Percentiles rank a stretch among this genome's conserved stretches.
phyloP scores from a whole-genome alignment of 2,113 vertebrate genomes.

The Hypocryptadius cinnamomeus region DNA sequence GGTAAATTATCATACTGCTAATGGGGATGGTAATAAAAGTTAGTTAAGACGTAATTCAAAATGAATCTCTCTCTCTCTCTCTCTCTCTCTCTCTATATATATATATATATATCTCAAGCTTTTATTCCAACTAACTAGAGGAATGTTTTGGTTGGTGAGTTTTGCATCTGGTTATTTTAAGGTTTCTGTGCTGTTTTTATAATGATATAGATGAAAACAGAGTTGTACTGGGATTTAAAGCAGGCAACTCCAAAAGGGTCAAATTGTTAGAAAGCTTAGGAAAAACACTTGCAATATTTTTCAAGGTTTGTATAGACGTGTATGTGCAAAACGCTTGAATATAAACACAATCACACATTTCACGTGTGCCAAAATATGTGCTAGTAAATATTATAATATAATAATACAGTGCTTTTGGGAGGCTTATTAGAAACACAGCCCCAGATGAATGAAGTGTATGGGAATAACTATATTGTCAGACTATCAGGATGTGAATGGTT shows the following conservation, averaged over 20 bases:
- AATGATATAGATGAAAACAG: neutral
- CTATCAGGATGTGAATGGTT: neutral
- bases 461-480: neutral
- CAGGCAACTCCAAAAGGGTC: neutral
- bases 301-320: neutral
- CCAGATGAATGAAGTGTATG: neutral
- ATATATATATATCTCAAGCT: neutral
- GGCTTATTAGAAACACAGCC: neutral
- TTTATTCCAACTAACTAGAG: neutral
- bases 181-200: neutral
- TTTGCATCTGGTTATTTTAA: neutral
- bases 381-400: conserved; percentile 45
- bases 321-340: neutral
- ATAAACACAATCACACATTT: neutral
- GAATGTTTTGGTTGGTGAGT: neutral
- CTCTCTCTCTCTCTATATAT: neutral
- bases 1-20: neutral
- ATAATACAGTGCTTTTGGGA: conserved; percentile 40
- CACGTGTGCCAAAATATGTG: neutral
- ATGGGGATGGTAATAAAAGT: neutral
- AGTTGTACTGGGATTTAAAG: neutral
- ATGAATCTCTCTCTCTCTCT: no score
- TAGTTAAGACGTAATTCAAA: neutral
- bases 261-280: neutral
- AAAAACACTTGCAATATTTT: neutral